Percentiles rank a stretch among this genome's conserved stretches.
Evolutionary conservation across 2,888 invertebrate genomes (phyloP).

Genomic region (Ichneumon xanthorius): DNA sequence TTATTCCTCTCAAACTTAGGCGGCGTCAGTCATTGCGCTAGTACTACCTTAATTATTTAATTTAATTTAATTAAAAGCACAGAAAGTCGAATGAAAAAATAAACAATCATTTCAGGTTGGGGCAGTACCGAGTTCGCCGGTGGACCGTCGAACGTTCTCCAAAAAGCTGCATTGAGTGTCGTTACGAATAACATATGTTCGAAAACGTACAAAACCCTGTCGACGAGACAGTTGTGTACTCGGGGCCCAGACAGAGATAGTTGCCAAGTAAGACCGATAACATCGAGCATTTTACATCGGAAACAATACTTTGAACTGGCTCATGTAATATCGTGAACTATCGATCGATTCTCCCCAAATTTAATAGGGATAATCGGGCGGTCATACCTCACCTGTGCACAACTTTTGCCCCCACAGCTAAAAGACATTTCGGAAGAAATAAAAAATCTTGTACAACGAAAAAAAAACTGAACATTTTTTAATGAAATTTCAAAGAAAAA

Average conservation of each 20-base stretch:
- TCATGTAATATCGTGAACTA: not conserved
- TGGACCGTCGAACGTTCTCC: conserved; percentile 85
- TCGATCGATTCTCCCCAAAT: too few species aligned
- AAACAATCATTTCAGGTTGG: conserved; percentile 86
- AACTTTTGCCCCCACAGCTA: too few species aligned
- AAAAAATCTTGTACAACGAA: too few species aligned
- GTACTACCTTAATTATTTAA: too few species aligned
- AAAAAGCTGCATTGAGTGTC: conserved; percentile 86
- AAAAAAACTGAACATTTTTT: too few species aligned
- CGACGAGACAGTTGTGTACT: conserved; percentile 85
- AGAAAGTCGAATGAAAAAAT: not conserved
- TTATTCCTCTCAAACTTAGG: too few species aligned
- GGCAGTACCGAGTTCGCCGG: conserved; percentile 86
- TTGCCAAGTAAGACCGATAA: conserved; percentile 86
- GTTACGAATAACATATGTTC: conserved; percentile 85
- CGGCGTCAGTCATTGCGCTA: too few species aligned
- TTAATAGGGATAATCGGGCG: too few species aligned
- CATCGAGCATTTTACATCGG: not conserved
- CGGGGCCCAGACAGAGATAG: conserved; percentile 86
- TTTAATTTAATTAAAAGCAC: too few species aligned
- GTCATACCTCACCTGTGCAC: too few species aligned
- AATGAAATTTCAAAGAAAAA: too few species aligned
- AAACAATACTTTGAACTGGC: not conserved
- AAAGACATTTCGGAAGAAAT: too few species aligned
- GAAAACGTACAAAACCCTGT: conserved; percentile 67